phyloP scores from a whole-genome alignment of 2,888 invertebrate species.

The Noctua comes region DNA sequence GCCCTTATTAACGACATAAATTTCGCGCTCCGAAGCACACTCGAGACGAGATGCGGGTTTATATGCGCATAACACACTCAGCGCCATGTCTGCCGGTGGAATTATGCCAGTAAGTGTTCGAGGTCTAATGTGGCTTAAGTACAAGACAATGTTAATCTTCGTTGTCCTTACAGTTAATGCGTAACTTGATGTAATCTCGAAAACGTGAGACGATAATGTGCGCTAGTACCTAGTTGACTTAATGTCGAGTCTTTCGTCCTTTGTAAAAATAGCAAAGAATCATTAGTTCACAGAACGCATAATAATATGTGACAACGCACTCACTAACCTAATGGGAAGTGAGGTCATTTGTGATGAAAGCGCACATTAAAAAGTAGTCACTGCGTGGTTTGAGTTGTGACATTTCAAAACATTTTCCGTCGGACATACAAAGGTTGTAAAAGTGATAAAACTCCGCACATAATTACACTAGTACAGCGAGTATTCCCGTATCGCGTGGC shows the following conservation, averaged over 20 bases:
- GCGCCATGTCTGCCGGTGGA: constrained; percentile 65
- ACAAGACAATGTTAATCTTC: constrained; percentile 72
- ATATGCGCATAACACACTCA: constrained; percentile 81
- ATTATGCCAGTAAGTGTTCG: constrained; percentile 65
- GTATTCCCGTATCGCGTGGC: constrained; percentile 68
- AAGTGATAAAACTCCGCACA: constrained; percentile 45
- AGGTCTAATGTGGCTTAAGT: constrained; percentile 66
- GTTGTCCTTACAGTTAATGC: constrained; percentile 68
- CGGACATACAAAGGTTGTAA: constrained; percentile 45
- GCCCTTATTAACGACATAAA: constrained; percentile 89
- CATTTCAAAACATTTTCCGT: constrained; percentile 38
- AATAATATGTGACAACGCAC: not conserved
- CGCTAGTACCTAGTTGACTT: constrained; percentile 18
- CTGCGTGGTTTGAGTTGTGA: constrained; percentile 16
- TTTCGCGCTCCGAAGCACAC: constrained; percentile 84
- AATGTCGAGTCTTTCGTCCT: constrained; percentile 35
- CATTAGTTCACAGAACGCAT: constrained; percentile 1
- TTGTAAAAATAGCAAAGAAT: constrained; percentile 10
- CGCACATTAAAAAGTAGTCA: constrained; percentile 23
- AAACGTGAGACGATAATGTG: constrained; percentile 51
- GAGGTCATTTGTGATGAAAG: constrained; percentile 31
- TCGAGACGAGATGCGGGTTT: constrained; percentile 84
- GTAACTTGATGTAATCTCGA: constrained; percentile 60
- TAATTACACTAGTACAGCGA: constrained; percentile 56
- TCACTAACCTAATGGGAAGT: constrained; percentile 6